phyloP scores from a whole-genome alignment of 2,888 invertebrate species.

The Zonitis immaculata region DNA sequence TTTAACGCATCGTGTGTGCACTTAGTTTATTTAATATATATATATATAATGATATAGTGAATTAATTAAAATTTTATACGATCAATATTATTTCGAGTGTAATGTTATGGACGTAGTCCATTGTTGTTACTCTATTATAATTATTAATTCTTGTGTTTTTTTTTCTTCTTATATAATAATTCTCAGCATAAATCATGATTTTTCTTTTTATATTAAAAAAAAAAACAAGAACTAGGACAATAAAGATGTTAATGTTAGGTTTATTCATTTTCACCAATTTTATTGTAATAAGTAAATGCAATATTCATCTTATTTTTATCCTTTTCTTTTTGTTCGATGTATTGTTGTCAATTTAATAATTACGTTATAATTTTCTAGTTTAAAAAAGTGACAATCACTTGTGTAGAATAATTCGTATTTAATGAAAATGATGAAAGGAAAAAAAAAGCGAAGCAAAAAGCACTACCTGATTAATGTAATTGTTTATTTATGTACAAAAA shows the following conservation, averaged over 20 bases:
- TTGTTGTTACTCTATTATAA: conserved; percentile 20
- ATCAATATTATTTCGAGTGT: conserved; percentile 13
- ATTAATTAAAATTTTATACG: conserved; percentile 8
- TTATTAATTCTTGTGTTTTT: conserved; percentile 15
- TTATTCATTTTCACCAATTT: conserved; percentile 15
- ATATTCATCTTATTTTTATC: conserved; percentile 6
- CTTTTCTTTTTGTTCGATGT: too few species aligned
- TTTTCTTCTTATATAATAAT: conserved; percentile 9
- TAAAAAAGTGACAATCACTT: conserved; percentile 35
- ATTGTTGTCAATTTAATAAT: conserved; percentile 16
- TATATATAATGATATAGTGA: too few species aligned
- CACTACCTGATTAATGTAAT: conserved; percentile 31
- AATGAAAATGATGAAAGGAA: conserved; percentile 3
- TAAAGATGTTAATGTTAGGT: conserved; percentile 23
- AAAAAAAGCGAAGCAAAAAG: conserved; percentile 12
- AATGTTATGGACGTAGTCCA: conserved; percentile 16
- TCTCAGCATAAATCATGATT: conserved; percentile 20
- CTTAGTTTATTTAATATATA: conserved; percentile 10
- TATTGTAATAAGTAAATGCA: conserved; percentile 15
- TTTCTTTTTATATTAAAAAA: conserved; percentile 18
- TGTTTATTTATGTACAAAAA: conserved; percentile 33
- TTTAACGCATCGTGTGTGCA: conserved; percentile 17
- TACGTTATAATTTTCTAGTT: conserved; percentile 9
- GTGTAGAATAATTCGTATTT: conserved; percentile 31
- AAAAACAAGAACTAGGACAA: conserved; percentile 18